Base-by-base conservation (phyloP, 2,797 vertebrate species). In the Podarcis siculus region DNA sequence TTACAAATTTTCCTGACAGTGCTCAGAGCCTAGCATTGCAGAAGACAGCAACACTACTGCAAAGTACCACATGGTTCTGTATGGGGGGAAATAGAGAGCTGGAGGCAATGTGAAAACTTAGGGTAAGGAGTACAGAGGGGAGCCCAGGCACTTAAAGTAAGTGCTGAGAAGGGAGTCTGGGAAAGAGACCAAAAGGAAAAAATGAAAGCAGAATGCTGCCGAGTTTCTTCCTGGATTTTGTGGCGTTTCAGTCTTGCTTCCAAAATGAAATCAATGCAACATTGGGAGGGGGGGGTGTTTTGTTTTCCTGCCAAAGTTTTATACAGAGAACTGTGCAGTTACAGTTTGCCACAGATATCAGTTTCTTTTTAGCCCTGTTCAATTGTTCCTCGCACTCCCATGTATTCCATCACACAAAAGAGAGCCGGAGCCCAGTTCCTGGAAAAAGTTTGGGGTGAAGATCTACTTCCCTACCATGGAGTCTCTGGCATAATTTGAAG, bases 1-100 rank as follows among this genome's bases (percentile, higher is more conserved):
- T 67, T 93, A 88, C 82, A 81, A 90, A 93, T 87, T 86, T 39
- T 89, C 86, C 86, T 94, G 92, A 85, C 91, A 92, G 83, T 82
- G 78, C 61, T 92, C 0, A 0, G 71, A 89, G 72, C 27, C 75
- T 27, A 83, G 72, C 93, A 58, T 9, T 30, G 45, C 71, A n/a
- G 6, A 32, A 66, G 35, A 77, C 37, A 15, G 67, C 35, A 72
- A 39, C 58, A 89, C 89, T 91, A 91, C 91, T 90, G 93, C 45
- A 15, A 86, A 92, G 91, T 91, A 85, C 0, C 1, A 25, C 81
- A 86, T 91, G 42, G 87, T 87, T 90, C 85, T 91, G 89, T 92
- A 90, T 87, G 88, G 42, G 90, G 19, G 89, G 85, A 88, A 39
- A 2, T 79, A 91, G 72, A 91, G 88, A 73, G 87, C 91, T 85